Base-by-base conservation (phyloP, 1,140 invertebrate species). In the Lycorma delicatula region DNA sequence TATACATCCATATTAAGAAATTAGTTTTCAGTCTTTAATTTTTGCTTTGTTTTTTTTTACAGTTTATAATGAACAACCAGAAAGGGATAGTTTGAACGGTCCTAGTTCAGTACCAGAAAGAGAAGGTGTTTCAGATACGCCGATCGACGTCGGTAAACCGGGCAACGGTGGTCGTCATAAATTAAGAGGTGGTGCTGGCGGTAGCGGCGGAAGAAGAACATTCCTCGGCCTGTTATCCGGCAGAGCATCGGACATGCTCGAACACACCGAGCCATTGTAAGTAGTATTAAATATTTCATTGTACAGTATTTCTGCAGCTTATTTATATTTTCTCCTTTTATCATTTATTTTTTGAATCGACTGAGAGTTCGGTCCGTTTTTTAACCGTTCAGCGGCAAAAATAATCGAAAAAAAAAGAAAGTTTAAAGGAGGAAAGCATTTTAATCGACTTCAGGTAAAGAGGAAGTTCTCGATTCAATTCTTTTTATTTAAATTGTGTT, bases 51-150 rank as follows among this genome's bases (percentile, higher is more conserved):
- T 41, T 22, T 55, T 26, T 62, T 57, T 70, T 64, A 6, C 68
- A 78, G 75, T 68, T 50, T 74, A 70, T 64, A 74, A 73, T 64
- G 77, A 78, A 56, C 70, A 74, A 38, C 72, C 75, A 26, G 77
- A 78, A 56, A 72, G 73, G 55, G 77, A 78, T 64, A 77, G 75
- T 60, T 60, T 78, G 65, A 77, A 78, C 69, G 75, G 75, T 25
- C 70, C 69, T 16, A 51, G 64, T n/a, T 68, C 67, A n/a, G 26
- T 51, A 25, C 13, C 25, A 18, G 48, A 59, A 64, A 31, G 55
- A 34, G 50, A 66, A 64, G 54, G 67, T 61, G 41, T 67, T 68
- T 62, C 67, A 71, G 63, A 66, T 64, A 49, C 61, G 59, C 59
- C 61, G 60, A 65, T 64, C 31, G 60, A 13, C 6, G 9, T 68